Percentiles rank a stretch among this genome's conserved stretches.
Conservation (phyloP, 2,113 vertebrate species). For the Manacus vitellinus region DNA sequence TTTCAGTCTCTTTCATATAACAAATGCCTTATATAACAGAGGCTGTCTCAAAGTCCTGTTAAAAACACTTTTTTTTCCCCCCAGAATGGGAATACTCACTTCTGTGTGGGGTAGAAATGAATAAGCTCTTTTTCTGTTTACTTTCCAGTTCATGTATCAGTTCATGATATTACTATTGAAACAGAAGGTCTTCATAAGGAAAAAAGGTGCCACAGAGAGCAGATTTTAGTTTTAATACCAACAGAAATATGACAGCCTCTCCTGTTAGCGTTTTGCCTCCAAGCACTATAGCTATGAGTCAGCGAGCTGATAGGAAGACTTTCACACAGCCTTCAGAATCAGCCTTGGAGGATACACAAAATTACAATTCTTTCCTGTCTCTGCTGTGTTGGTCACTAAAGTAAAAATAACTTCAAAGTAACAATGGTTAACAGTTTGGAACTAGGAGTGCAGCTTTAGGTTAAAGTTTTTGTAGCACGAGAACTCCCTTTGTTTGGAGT, state of each 20-base stretch:
- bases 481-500: background rate
- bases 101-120: background rate
- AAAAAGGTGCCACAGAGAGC: background rate
- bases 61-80: background rate
- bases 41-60: background rate
- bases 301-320: background rate
- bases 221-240: background rate
- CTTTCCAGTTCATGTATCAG: background rate
- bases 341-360: background rate
- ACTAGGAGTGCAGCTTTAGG: background rate
- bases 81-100: background rate
- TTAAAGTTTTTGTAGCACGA: background rate
- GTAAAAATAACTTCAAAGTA: conserved; percentile 39
- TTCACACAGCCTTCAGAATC: background rate
- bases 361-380: conserved; percentile 12
- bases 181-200: background rate
- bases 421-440: background rate
- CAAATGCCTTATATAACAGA: background rate
- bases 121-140: background rate
- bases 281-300: background rate
- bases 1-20: background rate
- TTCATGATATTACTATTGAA: background rate
- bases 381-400: background rate
- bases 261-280: background rate
- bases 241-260: background rate